Base-by-base conservation (phyloP, 2,797 vertebrate species). In the Gouania willdenowi region DNA sequence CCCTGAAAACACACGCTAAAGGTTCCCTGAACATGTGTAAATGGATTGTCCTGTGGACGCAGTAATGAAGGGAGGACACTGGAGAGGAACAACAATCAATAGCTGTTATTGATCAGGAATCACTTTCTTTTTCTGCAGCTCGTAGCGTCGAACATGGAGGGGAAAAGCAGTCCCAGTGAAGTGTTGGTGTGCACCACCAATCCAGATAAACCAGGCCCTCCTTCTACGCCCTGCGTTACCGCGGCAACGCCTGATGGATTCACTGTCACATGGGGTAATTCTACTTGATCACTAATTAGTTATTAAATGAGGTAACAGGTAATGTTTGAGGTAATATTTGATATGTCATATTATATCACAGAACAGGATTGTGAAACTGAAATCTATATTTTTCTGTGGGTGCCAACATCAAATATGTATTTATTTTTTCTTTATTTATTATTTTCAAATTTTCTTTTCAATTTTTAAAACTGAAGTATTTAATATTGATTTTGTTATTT, bases 111-210 rank as follows among this genome's bases (percentile, higher is more conserved):
- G 44, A 36, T 70, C 59, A 57, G 19, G 10, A 34, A 12, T 33
- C 59, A 4, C 20, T 44, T 41, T 5, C 5, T 8, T 8, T 13
- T n/a, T 5, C 75, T 85, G 13, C 76, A 99, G 97, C 91, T 99
- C 69, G 93, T 92, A 52, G 92, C 91, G 35, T 95, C 92, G 13
- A 98, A 94, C 5, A 78, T 87, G 79, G 96, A 98, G 88, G 95
- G 94, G 58, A 91, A 84, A 51, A 98, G 94, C 81, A 93, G 89
- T 67, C 94, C 97, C 15, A 98, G 97, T 2, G 94, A 98, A 78
- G 86, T 97, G 56, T 50, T 98, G 77, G 91, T 95, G 46, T 98
- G 95, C 65, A 95, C 92, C 49, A 99, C 97, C 25, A 94, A 92
- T 40, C 92, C 94, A 0, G 97, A 99, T 77, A 91, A 94, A 74